Base-by-base conservation (phyloP, 64 coral and sea anemone species). In the Montipora capricornis region DNA sequence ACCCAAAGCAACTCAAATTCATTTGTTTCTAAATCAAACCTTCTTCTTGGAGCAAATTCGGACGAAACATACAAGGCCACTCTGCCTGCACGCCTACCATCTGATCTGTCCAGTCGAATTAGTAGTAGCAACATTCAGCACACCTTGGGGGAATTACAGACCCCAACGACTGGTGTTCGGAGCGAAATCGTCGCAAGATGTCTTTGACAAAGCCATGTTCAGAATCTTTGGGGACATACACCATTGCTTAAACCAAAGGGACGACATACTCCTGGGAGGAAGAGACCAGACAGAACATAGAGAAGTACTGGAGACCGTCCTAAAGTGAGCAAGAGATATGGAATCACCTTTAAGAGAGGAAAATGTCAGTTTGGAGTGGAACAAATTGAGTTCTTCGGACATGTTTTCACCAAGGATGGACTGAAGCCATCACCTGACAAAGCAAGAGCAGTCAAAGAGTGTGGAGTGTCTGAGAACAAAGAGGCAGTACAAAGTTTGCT, bases 401-500 rank as follows among this genome's bases (percentile, higher is more conserved):
- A 87, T 59, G 55, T 77, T 6, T 96, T 96, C 58, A 93, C 78
- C 66, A 90, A 80, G 24, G 66, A 93, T 64, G 95, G 91, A 80
- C 80, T 93, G 16, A 90, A 75, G 20, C 91, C 91, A 80, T 90
- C 91, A 80, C 91, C 80, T 47, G 91, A 90, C 7, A 97, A 94
- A 44, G 91, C 88, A n/a, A 90, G 44, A 88, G 91, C 91, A 64
- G 47, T 97, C 14, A 91, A 91, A 88, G 88, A 96, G 14, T 87
- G 88, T 14, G 76, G 69, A 68, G n/a, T 19, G 68, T 81, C 74
- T 60, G 89, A 97, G 52, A 83, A 51, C 20, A 97, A 97, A 49
- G 89, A 91, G 16, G 89, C 51, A n/a, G 95, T 97, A 0, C 57
- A 77, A 26, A 94, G 95, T n/a, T 97, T 94, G 49, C 77, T 92